Evolutionary conservation across 1,140 invertebrate genomes (phyloP), one percentile per base, ranked within the genome.

Genomic region (Temnothorax longispinosus): DNA sequence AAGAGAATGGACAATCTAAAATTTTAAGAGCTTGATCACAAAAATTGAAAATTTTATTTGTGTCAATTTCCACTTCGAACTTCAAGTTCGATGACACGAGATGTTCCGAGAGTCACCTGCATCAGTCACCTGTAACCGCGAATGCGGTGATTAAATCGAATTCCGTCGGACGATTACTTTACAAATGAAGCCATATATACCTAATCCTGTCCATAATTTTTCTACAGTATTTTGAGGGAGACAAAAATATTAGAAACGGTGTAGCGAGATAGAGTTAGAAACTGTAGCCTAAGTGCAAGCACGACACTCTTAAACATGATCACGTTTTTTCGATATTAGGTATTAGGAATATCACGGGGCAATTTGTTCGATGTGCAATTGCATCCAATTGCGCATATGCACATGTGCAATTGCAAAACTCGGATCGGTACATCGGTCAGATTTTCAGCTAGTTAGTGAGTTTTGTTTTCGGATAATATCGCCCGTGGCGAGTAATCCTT

Each of bases 401-500:
- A 27, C 0, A 27, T 27, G 27, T 27, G 27, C 27, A n/a, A n/a
- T n/a, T n/a, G n/a, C n/a, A 10, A 47, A 77, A 1, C 44, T 81
- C 21, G 18, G 21, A 72, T 54, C 41, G 86, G 21, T 21, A 32
- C 3, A 75, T 60, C 58, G 41, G 32, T 67, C 41, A 27, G 41
- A 72, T 71, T 13, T 38, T 10, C 75, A 75, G 54, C 21, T 15
- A 56, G 18, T 18, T 52, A 58, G 3, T 13, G 35, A 52, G 41
- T 82, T 82, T 78, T 21, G 65, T 87, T 69, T 47, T 85, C 60
- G 85, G 75, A 21, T 87, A 13, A 52, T 71, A 56, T 82, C 50
- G 89, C 80, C 85, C 56, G 50, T 58, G n/a, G 82, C 60, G 86
- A 78, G 56, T 81, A 86, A 89, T 77, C 18, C 75, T 72, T 90